Percentiles rank a stretch among this genome's conserved stretches.
Evolutionary conservation across 2,113 vertebrate genomes (phyloP).

Genomic region (Lucifuga dentata): DNA sequence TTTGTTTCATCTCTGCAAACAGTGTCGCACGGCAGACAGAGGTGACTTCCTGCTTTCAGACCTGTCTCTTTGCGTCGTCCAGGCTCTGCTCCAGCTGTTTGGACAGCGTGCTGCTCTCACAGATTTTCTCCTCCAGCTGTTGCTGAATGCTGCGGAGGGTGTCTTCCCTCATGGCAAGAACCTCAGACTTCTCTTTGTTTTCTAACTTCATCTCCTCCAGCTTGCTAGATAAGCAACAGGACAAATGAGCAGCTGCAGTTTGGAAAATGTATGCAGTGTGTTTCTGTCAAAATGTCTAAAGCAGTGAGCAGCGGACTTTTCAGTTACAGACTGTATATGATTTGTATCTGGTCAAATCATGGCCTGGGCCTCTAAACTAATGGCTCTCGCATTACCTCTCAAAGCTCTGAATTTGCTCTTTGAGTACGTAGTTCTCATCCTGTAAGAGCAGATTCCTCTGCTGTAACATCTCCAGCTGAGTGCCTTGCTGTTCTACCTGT

Average conservation of each 20-base stretch:
- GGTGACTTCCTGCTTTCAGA: slow-evolving; percentile 49
- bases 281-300: too few relatives aligned
- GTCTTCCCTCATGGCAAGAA: slow-evolving; percentile 86
- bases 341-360: too few relatives aligned
- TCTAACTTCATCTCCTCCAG: slow-evolving; percentile 85
- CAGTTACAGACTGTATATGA: background rate
- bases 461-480: slow-evolving; percentile 88
- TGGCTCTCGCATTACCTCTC: slow-evolving; percentile 84
- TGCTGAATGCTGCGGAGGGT: slow-evolving; percentile 83
- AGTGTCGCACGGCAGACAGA: too few relatives aligned
- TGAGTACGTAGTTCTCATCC: slow-evolving; percentile 91
- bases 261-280: background rate
- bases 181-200: slow-evolving; percentile 87
- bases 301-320: background rate
- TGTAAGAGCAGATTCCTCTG: slow-evolving; percentile 88
- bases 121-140: slow-evolving; percentile 88
- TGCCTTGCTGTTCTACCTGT: slow-evolving; percentile 91
- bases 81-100: slow-evolving; percentile 88
- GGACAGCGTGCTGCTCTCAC: slow-evolving; percentile 85
- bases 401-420: slow-evolving; percentile 85
- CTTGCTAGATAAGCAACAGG: slow-evolving; percentile 80
- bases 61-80: slow-evolving; percentile 89
- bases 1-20: too few relatives aligned
- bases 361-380: too few relatives aligned
- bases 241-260: background rate